Evolutionary conservation across 1,140 invertebrate genomes (phyloP), one percentile per base, ranked within the genome.

Genomic region (Bombus waltoni): DNA sequence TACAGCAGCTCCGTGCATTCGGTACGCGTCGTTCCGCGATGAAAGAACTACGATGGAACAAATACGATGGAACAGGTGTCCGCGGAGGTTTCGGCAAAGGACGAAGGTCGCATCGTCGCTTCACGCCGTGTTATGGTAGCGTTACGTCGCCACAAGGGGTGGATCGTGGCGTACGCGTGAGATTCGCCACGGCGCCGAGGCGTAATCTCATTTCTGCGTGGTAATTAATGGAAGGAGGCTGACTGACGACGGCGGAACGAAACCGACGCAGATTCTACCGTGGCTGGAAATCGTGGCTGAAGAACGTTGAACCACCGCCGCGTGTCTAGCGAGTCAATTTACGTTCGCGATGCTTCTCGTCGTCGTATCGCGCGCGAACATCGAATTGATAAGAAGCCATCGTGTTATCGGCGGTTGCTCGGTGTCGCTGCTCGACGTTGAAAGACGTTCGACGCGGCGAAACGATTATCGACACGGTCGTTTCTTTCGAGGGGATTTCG

Each of bases 101-200:
- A 90, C 92, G 92, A 90, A 92, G 91, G 91, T 93, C 89, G 90
- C 92, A 91, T 92, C 87, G 92, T 87, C 88, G 91, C 89, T 93
- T 92, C 90, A 85, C 90, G 87, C 66, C 83, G 82, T 87, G 81
- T 92, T 92, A 89, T 86, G 81, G 70, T 83, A 87, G 75, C 87
- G 66, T 77, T 53, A 66, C 70, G 59, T 79, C 28, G 71, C 42
- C 75, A 70, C 25, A 28, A 72, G 47, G 77, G 62, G 25, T 47
- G 83, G 65, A 25, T 28, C 59, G 66, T 25, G 15, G n/a, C 53
- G 38, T 65, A 68, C 28, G 32, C 15, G 44, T 18, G 57, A 71
- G 65, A 66, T 68, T 62, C 66, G 72, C 22, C 38, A 28, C 71
- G 71, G 76, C 75, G 83, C 66, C 79, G 75, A 47, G 83, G 79